Evolutionary conservation across 1,140 invertebrate genomes (phyloP), one percentile per base, ranked within the genome.

Genomic region (Drosophila paulistorum): DNA sequence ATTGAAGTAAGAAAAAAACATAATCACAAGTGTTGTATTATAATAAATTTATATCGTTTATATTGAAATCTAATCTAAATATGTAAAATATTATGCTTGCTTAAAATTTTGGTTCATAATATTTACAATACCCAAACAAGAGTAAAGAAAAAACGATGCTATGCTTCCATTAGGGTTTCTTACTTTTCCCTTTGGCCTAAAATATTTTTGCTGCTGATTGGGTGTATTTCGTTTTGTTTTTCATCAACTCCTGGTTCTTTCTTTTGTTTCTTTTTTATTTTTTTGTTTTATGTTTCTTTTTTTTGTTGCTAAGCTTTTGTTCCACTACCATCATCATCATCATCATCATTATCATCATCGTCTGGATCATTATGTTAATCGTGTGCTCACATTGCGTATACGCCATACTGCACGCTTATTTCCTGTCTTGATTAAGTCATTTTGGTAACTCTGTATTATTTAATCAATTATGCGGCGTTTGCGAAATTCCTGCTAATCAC

Each of bases 381-480:
- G 63, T n/a, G 61, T 48, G 55, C 55, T 77, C 51, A 17, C 60
- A 76, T 86, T 86, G 79, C 82, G 69, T 81, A 86, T 86, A 76
- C 82, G 83, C 79, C 72, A 82, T 68, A 72, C 79, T 74, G 71
- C 79, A 71, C 71, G 79, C 74, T 64, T 51, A 51, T 51, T 51
- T 51, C 65, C 74, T 37, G 30, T 58, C 72, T 82, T 86, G 82
- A 86, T 86, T 79, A 87, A 82, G 82, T 87, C 83, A 68, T 75
- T 82, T 51, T 51, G 45, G 45, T 51, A 51, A 51, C 45, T 51
- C 9, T 20, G 45, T 51, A 51, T 51, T 51, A 20, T 76, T 79
- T 79, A 87, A 83, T 86, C 83, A 87, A 79, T 86, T 86, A 86
- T 82, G 83, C 82, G 71, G 77, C 72, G 79, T 73, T 87, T 74